Conservation (phyloP, 2,113 vertebrate genomes). For the Lepus europaeus region DNA sequence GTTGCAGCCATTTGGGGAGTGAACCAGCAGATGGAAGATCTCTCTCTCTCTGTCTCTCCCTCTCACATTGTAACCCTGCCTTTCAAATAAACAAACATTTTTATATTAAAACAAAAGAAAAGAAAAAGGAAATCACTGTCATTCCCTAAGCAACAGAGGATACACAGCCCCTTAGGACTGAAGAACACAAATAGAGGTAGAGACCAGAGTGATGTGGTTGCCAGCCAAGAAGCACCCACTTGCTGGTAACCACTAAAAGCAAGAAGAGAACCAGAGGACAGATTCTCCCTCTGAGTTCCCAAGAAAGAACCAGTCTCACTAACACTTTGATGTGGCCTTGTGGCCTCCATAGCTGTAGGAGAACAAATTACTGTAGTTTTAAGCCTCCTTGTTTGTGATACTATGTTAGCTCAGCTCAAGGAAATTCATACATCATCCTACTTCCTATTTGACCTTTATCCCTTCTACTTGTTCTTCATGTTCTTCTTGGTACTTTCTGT, state of each 20-base stretch:
- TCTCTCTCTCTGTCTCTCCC: no score
- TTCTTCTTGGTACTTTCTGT: neutral
- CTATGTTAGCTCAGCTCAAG: neutral
- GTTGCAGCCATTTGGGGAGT: no score
- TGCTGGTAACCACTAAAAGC: neutral
- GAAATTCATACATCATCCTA: neutral
- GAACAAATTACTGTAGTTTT: neutral
- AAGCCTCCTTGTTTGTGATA: neutral
- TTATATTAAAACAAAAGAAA: no score
- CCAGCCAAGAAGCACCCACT: neutral
- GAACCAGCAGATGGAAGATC: no score
- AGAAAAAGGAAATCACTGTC: neutral
- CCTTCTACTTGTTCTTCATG: conserved; percentile 1
- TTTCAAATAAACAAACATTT: no score
- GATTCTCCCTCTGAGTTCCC: neutral
- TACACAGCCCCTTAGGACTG: neutral
- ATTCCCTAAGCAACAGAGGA: neutral
- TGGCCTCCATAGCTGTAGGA: neutral
- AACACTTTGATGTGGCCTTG: neutral
- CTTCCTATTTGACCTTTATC: neutral
- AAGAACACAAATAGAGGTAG: neutral
- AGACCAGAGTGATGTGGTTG: neutral
- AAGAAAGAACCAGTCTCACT: neutral
- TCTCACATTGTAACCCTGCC: no score
- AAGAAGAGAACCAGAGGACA: neutral